Base-by-base conservation (phyloP, 2,797 vertebrate species). In the Lacerta viridis region DNA sequence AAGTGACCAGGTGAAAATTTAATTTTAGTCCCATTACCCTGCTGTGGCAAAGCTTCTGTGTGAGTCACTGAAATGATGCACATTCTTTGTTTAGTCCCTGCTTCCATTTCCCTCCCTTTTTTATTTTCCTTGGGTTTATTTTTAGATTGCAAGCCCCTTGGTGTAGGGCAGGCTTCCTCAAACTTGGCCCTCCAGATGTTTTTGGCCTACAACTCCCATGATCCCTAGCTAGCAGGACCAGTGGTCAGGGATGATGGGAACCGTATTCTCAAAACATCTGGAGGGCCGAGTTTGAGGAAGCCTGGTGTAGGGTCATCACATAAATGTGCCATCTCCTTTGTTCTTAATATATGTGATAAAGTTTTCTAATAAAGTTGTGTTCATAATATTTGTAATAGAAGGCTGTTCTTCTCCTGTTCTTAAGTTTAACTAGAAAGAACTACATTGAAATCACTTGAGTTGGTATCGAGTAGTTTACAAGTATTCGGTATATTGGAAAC, bases 1-100 rank as follows among this genome's bases (percentile, higher is more conserved):
- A 88, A 99, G 99, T 85, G 99, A 99, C 96, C 99, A 99, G 98
- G 99, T 99, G 88, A 96, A 94, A 90, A 80, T 87, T 87, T 39
- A 89, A 43, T 84, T 89, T 33, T 91, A 7, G 82, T 0, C 7
- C 89, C 39, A 0, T 9, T 84, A 66, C n/a, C 15, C 5, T 76
- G 1, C 29, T 80, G 20, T 80, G 4, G 3, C 1, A 4, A 61
- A 59, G 1, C 4, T 59, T 33, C 66, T 55, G 11, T 72, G 2
- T 7, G 10, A 10, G 11, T 33, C 25, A 33, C 41, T 64, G 18
- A 77, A 78, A 50, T 43, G 46, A 78, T 68, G 50, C 3, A 25
- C 10, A 8, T 78, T 78, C 10, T 83, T 43, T 27, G 7, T 85
- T 78, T 68, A 50, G 46, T 3, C 4, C 64, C 7, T 80, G 23